A percentile compares a stretch with the other conserved stretches of the same genome.
Evolutionary conservation across 2,113 vertebrate species (phyloP).

Genomic region (Chloroceryle aenea): DNA sequence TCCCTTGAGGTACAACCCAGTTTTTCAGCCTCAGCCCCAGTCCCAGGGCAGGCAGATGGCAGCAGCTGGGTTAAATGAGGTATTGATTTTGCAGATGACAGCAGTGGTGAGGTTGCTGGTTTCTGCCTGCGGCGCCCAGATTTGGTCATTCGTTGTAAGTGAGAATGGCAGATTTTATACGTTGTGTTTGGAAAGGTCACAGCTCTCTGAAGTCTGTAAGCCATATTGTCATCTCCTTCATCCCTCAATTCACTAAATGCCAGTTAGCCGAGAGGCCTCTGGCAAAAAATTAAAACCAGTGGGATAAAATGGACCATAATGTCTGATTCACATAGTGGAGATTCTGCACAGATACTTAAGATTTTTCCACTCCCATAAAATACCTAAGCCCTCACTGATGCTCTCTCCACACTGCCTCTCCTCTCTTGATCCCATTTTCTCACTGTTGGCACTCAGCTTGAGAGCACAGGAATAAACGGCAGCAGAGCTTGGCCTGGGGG

Average conservation of each 20-base stretch:
- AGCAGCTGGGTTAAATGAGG: background rate
- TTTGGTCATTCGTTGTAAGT: accelerated
- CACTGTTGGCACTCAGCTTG: background rate
- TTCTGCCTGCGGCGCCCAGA: accelerated
- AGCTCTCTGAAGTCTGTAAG: background rate
- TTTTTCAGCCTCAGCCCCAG: background rate
- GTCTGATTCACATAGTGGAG: background rate
- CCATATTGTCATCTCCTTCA: background rate
- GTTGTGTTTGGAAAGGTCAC: conserved; percentile 14
- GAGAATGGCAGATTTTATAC: background rate
- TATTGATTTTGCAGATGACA: background rate
- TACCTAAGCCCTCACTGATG: background rate
- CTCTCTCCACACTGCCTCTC: accelerated
- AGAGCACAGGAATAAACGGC: accelerated
- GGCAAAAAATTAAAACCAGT: background rate
- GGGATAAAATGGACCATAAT: background rate
- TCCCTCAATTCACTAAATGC: conserved; percentile 16
- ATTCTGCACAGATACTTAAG: background rate
- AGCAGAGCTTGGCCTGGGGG: background rate
- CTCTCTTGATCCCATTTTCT: background rate
- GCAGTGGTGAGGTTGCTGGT: background rate
- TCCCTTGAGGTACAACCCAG: accelerated
- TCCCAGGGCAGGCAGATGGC: background rate
- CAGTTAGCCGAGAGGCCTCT: background rate
- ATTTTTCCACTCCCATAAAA: background rate